Evolutionary conservation across 2,113 vertebrate genomes (phyloP), one percentile per base, ranked within the genome.

Genomic region (Montifringilla adamsi): DNA sequence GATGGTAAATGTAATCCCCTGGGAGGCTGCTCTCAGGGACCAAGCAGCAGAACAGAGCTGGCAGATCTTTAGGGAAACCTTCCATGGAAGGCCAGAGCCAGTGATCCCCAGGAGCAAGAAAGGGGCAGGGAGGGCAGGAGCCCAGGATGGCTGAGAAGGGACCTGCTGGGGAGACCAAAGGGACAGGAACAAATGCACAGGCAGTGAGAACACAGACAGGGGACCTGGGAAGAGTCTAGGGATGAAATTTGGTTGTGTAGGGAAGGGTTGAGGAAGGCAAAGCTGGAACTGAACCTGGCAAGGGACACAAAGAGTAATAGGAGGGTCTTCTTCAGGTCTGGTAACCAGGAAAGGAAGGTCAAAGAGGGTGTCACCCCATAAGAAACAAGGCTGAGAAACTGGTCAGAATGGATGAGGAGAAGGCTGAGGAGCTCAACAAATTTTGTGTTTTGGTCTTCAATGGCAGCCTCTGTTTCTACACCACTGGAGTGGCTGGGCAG

Each of bases 171-270:
- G 53, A 52, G 11, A 6, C 10, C 21, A 28, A 53, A 70, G 47
- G n/a, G 10, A 24, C n/a, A 30, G 55, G 6, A 39, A 28, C 11
- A 52, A 27, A n/a, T 7, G 46, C 22, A 15, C 63, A 60, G 39
- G 46, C 55, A 53, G 17, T 23, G 55, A 17, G 3, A 24, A 17
- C 19, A 30, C 0, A 1, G 46, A 3, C 18, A 46, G 41, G 28
- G 13, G 28, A 15, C 23, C 56, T 69, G 74, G 47, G 66, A 55
- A 11, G 56, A 14, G 47, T 14, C 24, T 7, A 30, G 46, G 56
- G 20, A 21, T 35, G n/a, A 21, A 39, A 24, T 26, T 3, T n/a
- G 24, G 8, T 4, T 37, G 28, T 30, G 47, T 21, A 11, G 28
- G 41, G 41, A 47, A 19, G n/a, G 39, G 7, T 3, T 24, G 55